phyloP scores from a whole-genome alignment of 2,113 vertebrate genomes.

The Noturus placidus region DNA sequence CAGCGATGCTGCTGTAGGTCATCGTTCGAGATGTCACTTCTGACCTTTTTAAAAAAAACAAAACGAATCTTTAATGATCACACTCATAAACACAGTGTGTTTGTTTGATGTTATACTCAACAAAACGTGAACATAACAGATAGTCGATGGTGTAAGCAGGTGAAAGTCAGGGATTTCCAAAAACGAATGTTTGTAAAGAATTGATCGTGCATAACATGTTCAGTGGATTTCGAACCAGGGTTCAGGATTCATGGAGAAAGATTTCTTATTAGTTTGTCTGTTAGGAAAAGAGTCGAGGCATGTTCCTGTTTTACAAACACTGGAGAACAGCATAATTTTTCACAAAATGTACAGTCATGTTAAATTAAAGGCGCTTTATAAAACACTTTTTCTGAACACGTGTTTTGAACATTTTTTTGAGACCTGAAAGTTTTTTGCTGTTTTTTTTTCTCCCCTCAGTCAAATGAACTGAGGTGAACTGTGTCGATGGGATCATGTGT shows the following conservation, averaged over 20 bases:
- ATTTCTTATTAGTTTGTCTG: neutral
- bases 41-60: too few species aligned
- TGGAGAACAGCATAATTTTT: neutral
- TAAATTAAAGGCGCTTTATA: neutral
- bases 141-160: neutral
- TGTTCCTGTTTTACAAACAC: neutral
- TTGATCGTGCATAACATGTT: neutral
- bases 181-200: neutral
- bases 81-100: neutral
- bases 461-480: neutral
- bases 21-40: neutral
- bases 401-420: neutral
- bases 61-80: neutral
- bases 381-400: neutral
- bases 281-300: neutral
- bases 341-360: neutral
- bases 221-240: neutral
- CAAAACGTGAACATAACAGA: neutral
- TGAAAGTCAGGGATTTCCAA: constrained; percentile 35
- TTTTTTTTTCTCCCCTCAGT: neutral
- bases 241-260: neutral
- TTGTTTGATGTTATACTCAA: constrained; percentile 27
- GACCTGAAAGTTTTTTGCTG: neutral
- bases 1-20: constrained; percentile 14
- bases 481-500: neutral